Conservation (phyloP, 2,113 vertebrate genomes). For the Aptenodytes forsteri region DNA sequence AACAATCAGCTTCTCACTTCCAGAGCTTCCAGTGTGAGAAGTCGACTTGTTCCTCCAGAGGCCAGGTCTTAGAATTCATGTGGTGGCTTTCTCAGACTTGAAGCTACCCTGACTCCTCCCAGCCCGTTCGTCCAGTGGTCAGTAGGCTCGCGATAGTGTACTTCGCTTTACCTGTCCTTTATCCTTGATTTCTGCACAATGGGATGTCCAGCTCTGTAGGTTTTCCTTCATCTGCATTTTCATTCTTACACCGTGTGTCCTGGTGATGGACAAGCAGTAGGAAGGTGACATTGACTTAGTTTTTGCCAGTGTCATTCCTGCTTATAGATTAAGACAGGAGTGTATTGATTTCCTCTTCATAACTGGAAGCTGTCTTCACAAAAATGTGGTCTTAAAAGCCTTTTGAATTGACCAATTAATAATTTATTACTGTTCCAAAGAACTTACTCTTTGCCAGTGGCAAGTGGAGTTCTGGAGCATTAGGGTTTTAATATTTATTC, state of each 20-base stretch:
- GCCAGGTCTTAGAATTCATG: not conserved
- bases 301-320: not conserved
- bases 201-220: not conserved
- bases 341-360: not conserved
- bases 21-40: not conserved
- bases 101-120: not conserved
- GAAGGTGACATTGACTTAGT: not conserved
- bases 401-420: not conserved
- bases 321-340: not conserved
- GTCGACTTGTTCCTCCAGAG: not conserved
- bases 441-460: not conserved
- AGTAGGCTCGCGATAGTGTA: accelerated
- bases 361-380: not conserved
- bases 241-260: not conserved
- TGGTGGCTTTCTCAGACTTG: not conserved
- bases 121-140: accelerated
- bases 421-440: not conserved
- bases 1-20: not conserved
- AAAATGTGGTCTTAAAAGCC: not conserved
- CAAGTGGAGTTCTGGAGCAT: not conserved
- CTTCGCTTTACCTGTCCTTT: not conserved
- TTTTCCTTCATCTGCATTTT: not conserved
- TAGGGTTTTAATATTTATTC: not conserved
- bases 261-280: not conserved
- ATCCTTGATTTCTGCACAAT: accelerated